Evolutionary conservation across 2,888 invertebrate genomes (phyloP).

Genomic region (Rapana venosa): DNA sequence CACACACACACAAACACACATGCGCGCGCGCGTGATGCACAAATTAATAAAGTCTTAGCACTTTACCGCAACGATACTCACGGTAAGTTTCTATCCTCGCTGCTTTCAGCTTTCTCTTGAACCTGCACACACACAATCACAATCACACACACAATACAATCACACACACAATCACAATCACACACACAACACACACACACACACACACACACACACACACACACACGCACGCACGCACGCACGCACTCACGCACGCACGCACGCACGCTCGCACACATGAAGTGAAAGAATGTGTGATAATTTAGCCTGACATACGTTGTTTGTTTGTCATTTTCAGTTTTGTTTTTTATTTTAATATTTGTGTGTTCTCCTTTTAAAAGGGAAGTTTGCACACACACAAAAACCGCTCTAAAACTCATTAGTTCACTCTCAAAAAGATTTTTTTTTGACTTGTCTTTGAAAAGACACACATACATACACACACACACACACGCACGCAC

Average conservation of each 20-base stretch:
- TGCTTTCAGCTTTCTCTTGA: slow-evolving; percentile 52
- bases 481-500: slow-evolving; percentile 12
- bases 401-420: too few relatives aligned
- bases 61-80: slow-evolving; percentile 34
- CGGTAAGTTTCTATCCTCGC: slow-evolving; percentile 50
- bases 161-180: too few relatives aligned
- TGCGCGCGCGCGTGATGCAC: neutral
- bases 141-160: slow-evolving; percentile 17
- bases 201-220: neutral
- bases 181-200: neutral
- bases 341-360: too few relatives aligned
- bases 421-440: too few relatives aligned
- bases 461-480: slow-evolving; percentile 20
- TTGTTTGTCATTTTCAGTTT: too few relatives aligned
- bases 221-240: neutral
- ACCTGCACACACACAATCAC: slow-evolving; percentile 43
- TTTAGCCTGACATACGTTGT: too few relatives aligned
- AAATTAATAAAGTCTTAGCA: neutral
- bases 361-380: too few relatives aligned
- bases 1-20: slow-evolving; percentile 20
- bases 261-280: neutral
- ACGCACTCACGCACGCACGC: neutral
- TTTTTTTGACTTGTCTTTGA: too few relatives aligned
- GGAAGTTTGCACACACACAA: too few relatives aligned
- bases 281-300: too few relatives aligned